Conservation (phyloP, 2,797 vertebrate species). For the Leontopithecus rosalia region DNA sequence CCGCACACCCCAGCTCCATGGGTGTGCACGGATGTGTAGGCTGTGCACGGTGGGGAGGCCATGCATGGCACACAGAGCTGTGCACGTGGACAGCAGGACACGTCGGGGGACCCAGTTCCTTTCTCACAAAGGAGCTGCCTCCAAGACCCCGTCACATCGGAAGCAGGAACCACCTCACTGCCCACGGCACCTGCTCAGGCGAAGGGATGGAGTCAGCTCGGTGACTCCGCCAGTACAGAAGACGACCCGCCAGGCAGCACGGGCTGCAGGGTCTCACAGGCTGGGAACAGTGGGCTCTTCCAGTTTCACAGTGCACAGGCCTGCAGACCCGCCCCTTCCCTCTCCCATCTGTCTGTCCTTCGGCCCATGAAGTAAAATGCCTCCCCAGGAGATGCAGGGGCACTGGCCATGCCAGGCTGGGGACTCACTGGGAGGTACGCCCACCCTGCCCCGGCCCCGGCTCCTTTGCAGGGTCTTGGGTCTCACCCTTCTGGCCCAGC, state of each 20-base stretch:
- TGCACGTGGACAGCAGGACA: no score
- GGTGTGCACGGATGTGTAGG: fast-evolving
- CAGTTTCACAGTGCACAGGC: neutral
- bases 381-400: no score
- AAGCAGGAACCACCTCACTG: neutral
- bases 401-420: neutral
- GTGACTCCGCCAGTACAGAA: neutral
- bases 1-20: fast-evolving
- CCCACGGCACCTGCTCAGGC: neutral
- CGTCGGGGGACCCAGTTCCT: neutral
- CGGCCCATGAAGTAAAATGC: fast-evolving
- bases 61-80: neutral
- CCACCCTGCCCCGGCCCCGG: neutral
- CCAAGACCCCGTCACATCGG: fast-evolving
- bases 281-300: fast-evolving
- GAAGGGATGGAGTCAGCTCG: neutral
- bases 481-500: neutral
- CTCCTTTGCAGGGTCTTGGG: neutral
- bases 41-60: neutral
- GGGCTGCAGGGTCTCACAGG: neutral
- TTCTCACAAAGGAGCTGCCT: neutral
- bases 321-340: neutral
- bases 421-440: fast-evolving
- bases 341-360: no score
- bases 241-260: fast-evolving